Conservation (phyloP, 2,888 invertebrate species). For the Anarsia innoxiella region DNA sequence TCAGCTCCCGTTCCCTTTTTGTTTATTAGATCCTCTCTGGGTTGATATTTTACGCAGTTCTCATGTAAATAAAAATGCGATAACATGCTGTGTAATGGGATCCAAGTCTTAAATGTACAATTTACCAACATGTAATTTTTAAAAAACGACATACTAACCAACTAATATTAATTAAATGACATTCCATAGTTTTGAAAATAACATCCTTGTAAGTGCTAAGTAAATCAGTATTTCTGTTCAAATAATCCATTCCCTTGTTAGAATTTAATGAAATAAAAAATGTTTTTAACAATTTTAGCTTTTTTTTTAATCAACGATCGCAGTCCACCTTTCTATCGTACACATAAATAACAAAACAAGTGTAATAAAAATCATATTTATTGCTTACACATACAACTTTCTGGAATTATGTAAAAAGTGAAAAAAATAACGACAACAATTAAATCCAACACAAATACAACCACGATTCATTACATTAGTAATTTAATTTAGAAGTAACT, state of each 20-base stretch:
- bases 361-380: conserved; percentile 19
- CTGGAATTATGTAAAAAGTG: conserved; percentile 23
- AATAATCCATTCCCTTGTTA: conserved; percentile 6
- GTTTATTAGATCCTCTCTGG: too few species aligned
- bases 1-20: too few species aligned
- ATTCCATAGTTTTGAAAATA: conserved; percentile 1
- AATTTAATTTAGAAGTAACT: too few species aligned
- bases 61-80: too few species aligned
- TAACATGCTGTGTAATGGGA: too few species aligned
- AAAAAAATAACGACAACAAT: conserved; percentile 17
- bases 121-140: too few species aligned
- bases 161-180: conserved; percentile 3
- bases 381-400: conserved; percentile 26
- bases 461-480: too few species aligned
- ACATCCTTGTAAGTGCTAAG: neutral
- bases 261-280: conserved; percentile 9
- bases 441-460: too few species aligned
- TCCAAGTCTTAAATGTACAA: too few species aligned
- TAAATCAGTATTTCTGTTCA: conserved; percentile 5
- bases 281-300: conserved; percentile 10
- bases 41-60: too few species aligned
- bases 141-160: neutral
- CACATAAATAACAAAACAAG: neutral
- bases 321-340: neutral
- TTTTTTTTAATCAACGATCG: neutral